Evolutionary conservation across 2,888 invertebrate species (phyloP), one percentile per base, ranked within the genome.

Genomic region (Rotaria sp.): DNA sequence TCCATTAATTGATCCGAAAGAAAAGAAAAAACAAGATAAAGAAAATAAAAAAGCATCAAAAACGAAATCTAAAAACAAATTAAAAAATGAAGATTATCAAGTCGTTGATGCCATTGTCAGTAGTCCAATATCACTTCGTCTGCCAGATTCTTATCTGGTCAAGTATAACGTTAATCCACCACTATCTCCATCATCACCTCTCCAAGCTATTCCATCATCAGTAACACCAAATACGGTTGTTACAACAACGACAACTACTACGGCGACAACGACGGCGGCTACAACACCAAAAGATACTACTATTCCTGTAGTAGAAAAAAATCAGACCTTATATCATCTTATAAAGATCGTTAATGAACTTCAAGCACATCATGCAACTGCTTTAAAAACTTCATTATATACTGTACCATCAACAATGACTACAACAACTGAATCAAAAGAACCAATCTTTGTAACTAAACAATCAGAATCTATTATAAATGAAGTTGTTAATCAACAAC

Each of bases 11-110:
- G 80, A 80, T 80, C 80, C 80, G n/a, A 80, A 80, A 45, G 80
- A 80, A n/a, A 80, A 80, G 45, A 80, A 80, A 80, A 80, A 80
- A 7, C 41, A 45, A n/a, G 80, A 80, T n/a, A 80, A 80, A 80
- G 80, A 80, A n/a, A 45, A 80, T 24, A 80, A 80, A 45, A 80
- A 80, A 80, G 24, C 13, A 80, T 8, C 0, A 4, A 41, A 80
- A 80, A 26, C 2, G 1, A 80, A 80, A 45, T 45, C 80, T 24
- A 80, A 80, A 26, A 18, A 35, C 7, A 38, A 67, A 21, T 67
- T 38, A 18, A 67, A 67, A 35, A 35, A 18, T 67, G 35, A 21
- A 26, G 45, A 80, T 45, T 45, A 45, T 45, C 26, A 45, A 80
- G 80, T n/a, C 26, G 5, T 80, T n/a, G 80, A 80, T 45, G 80